These are phyloP conservation scores for Chaetodon trifasciatus DNA, from an alignment of 2,797 vertebrate genomes.

Conservation along the genomic window DNA sequence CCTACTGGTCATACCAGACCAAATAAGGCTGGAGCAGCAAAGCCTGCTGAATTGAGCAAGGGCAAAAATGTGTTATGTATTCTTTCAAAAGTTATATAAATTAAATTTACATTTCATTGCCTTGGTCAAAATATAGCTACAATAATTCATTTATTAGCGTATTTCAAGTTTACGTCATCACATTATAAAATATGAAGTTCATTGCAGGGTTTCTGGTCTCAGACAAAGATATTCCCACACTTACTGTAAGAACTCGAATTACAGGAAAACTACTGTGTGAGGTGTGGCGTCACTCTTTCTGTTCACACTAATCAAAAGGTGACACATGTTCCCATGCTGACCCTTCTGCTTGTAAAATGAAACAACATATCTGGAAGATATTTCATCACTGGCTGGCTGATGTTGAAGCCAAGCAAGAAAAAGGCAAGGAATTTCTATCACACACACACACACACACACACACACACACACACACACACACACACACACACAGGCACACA, in stretches of 20 bases:
- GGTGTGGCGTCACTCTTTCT: not conserved
- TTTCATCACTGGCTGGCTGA: not conserved
- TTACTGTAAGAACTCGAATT: conserved; percentile 9
- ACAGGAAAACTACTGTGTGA: conserved; percentile 16
- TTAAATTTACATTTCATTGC: not conserved
- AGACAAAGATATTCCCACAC: not conserved
- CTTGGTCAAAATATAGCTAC: not conserved
- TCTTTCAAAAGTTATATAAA: not conserved
- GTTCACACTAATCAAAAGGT: not conserved
- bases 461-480: conserved; percentile 7
- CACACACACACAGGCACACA: not conserved
- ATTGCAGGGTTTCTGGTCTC: not conserved
- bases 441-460: not conserved
- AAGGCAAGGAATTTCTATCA: no score
- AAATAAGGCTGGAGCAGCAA: not conserved
- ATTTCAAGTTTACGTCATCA: not conserved
- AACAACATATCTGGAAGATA: not conserved
- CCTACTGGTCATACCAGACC: not conserved
- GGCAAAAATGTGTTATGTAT: not conserved
- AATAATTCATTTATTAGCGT: not conserved
- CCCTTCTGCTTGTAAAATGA: not conserved
- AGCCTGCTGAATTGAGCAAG: not conserved
- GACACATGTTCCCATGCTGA: fast-evolving
- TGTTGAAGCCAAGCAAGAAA: no score
- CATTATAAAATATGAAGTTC: not conserved